phyloP scores from a whole-genome alignment of 2,888 invertebrate genomes.

The Rhimphoctona megacephalus region DNA sequence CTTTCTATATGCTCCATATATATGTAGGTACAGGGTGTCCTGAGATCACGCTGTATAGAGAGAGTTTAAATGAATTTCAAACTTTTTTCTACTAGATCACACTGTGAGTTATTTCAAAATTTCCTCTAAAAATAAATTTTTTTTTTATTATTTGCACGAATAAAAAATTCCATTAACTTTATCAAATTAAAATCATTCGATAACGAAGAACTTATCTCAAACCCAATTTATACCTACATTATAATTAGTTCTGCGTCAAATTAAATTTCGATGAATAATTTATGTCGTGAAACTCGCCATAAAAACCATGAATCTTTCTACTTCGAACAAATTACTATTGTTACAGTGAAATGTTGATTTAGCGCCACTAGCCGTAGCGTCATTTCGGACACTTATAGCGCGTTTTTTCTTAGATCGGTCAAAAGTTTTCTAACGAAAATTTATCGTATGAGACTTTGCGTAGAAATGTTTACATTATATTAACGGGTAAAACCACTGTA shows the following conservation, averaged over 20 bases:
- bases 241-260: neutral
- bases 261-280: neutral
- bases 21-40: slow-evolving; percentile 8
- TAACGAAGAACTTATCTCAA: neutral
- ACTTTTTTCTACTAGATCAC: neutral
- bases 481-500: too few species aligned
- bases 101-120: neutral
- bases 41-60: neutral
- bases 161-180: neutral
- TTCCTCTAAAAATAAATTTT: neutral
- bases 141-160: neutral
- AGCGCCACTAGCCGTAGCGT: too few species aligned
- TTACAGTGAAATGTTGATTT: too few species aligned
- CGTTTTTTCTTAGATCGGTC: too few species aligned
- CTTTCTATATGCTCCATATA: slow-evolving; percentile 57
- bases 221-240: neutral
- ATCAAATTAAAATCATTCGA: neutral
- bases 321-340: too few species aligned
- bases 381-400: too few species aligned
- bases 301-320: too few species aligned
- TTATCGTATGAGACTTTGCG: too few species aligned
- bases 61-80: neutral
- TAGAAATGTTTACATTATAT: too few species aligned
- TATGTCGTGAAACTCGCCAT: too few species aligned
- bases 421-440: too few species aligned